Evolutionary conservation across 2,797 vertebrate species (phyloP).

Genomic region (Phataginus tricuspis): DNA sequence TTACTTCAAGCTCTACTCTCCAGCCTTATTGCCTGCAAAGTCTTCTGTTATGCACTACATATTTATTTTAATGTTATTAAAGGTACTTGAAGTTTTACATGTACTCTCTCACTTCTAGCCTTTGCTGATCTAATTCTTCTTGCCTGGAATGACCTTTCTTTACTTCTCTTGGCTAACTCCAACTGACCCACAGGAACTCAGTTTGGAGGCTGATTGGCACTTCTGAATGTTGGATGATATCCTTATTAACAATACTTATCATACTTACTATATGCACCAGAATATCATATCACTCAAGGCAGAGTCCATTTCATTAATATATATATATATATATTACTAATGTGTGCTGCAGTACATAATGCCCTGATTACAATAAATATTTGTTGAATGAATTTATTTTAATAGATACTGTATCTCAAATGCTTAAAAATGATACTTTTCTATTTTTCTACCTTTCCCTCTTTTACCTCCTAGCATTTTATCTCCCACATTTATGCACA

Average conservation of each 20-base stretch:
- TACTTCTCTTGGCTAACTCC: not conserved
- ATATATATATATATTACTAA: not conserved
- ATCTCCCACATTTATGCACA: not conserved
- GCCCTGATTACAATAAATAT: not conserved
- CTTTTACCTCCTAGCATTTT: not conserved
- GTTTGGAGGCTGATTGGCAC: not conserved
- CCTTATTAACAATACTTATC: not conserved
- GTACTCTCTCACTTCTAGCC: not conserved
- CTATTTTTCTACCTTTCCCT: not conserved
- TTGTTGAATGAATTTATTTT: not conserved
- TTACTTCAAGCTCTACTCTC: not conserved
- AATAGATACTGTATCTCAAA: not conserved
- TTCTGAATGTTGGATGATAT: not conserved
- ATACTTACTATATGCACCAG: not conserved
- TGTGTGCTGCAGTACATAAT: not conserved
- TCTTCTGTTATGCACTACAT: not conserved
- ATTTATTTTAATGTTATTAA: not conserved
- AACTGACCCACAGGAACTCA: not conserved
- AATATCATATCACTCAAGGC: not conserved
- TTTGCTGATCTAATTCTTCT: not conserved
- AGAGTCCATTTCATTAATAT: not conserved
- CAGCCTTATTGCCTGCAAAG: not conserved
- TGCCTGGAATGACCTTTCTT: not conserved
- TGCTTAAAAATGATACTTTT: not conserved
- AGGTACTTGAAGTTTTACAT: not conserved